These are phyloP conservation scores for Lycocorax pyrrhopterus DNA, from an alignment of 2,113 vertebrate genomes.

Conservation along the genomic window DNA sequence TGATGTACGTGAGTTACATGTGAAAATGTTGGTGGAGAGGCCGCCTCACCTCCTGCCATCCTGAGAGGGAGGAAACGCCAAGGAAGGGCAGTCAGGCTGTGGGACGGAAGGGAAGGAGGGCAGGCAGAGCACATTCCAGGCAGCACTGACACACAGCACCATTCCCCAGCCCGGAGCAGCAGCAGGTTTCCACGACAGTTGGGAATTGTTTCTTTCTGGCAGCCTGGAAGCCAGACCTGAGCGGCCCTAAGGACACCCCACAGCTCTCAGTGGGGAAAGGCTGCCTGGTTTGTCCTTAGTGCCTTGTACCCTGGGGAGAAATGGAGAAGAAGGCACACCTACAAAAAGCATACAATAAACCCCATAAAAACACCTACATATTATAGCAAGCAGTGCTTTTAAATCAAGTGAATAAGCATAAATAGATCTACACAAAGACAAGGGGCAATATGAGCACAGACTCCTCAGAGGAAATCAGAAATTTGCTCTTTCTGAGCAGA, in stretches of 20 bases:
- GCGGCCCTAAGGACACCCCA: neutral
- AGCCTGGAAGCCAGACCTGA: neutral
- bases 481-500: neutral
- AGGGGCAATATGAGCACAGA: neutral
- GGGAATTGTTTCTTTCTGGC: neutral
- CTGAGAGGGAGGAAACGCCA: neutral
- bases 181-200: fast-evolving
- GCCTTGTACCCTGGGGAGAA: neutral
- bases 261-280: neutral
- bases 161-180: neutral
- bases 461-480: neutral
- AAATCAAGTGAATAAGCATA: neutral
- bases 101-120: neutral
- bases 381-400: neutral
- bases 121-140: neutral
- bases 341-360: neutral
- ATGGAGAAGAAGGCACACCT: neutral
- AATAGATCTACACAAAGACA: neutral
- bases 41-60: neutral
- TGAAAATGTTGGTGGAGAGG: neutral
- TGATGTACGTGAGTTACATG: neutral
- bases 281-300: neutral
- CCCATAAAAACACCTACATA: neutral
- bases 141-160: neutral
- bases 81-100: neutral